Evolutionary conservation across 1,140 invertebrate genomes (phyloP), one percentile per base, ranked within the genome.

Genomic region (Heliothis subflexa): DNA sequence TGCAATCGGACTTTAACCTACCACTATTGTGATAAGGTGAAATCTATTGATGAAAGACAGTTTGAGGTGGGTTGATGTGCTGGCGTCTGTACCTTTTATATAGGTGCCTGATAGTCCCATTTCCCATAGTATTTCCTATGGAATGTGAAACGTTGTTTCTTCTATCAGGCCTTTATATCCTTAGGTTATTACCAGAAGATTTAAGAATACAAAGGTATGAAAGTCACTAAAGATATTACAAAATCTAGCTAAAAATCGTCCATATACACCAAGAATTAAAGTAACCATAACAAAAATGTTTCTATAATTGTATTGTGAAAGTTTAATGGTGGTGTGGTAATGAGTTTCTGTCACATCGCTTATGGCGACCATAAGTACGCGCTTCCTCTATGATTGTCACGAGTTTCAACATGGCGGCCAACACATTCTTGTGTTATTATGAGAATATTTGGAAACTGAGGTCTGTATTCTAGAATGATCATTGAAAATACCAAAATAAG

Each of bases 341-440:
- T 61, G 25, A 25, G 2, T 52, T 25, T 28, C 28, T 33, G 57
- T 33, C 57, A 61, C 57, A 61, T 61, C 57, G 57, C 57, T 33
- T 61, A 61, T 61, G 25, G 57, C 12, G 5, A 12, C 28, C 54
- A 11, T 55, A 55, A 55, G 12, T 25, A 33, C 57, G 57, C 57
- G 25, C n/a, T 61, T 61, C 57, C 57, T 61, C 13, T 21, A 33
- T 33, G 57, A 33, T 61, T 61, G 57, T 61, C 57, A 61, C 57
- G 57, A 61, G 18, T 55, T 33, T 61, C 57, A 33, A 61, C 54
- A 55, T 55, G 54, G 54, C 18, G 0, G 54, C 54, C 18, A 25
- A 25, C 0, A 55, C 18, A 55, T 55, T 21, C 54, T 55, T 55
- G 18, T 21, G 3, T 55, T 21, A 25, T 25, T 55, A 2, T 55